Conservation (phyloP, 1,140 invertebrate species). For the Caenorhabditis remanei region DNA sequence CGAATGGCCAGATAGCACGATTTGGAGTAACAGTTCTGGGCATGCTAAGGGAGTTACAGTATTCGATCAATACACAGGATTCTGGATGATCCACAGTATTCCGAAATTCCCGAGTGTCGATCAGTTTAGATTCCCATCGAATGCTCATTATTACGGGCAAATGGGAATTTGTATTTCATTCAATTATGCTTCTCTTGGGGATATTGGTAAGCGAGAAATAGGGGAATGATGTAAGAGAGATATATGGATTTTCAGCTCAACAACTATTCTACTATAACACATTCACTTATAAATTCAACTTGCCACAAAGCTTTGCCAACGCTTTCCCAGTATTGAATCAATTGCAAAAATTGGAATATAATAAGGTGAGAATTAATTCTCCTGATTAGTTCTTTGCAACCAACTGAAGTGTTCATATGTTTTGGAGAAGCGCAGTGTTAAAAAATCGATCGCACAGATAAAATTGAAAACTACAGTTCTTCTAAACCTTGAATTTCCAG, state of each 20-base stretch:
- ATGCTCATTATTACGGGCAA: conserved; percentile 65
- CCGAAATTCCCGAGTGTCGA: conserved; percentile 63
- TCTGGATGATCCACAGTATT: conserved; percentile 67
- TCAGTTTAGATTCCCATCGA: conserved; percentile 60
- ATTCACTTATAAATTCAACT: conserved; percentile 62
- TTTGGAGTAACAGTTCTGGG: conserved; percentile 62
- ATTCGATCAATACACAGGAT: conserved; percentile 60
- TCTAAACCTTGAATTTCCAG: background rate
- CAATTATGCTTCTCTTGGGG: conserved; percentile 38
- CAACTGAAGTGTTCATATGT: too few relatives aligned
- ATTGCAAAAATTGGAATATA: conserved; percentile 32
- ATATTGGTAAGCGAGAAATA: conserved; percentile 12
- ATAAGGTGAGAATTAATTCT: background rate
- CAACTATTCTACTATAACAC: conserved; percentile 66
- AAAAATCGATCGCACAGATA: background rate
- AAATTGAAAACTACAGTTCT: background rate
- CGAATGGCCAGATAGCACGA: conserved; percentile 64
- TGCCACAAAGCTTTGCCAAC: conserved; percentile 46
- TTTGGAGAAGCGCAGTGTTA: too few relatives aligned
- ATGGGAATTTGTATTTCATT: conserved; percentile 67
- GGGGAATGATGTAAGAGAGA: background rate
- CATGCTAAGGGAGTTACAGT: conserved; percentile 64
- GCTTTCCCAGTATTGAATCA: conserved; percentile 43
- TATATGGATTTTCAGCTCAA: conserved; percentile 51
- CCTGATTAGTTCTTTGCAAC: too few relatives aligned